These are phyloP conservation scores for Brotogeris chrysoptera DNA, from an alignment of 2,797 vertebrate genomes.

Conservation along the genomic window DNA sequence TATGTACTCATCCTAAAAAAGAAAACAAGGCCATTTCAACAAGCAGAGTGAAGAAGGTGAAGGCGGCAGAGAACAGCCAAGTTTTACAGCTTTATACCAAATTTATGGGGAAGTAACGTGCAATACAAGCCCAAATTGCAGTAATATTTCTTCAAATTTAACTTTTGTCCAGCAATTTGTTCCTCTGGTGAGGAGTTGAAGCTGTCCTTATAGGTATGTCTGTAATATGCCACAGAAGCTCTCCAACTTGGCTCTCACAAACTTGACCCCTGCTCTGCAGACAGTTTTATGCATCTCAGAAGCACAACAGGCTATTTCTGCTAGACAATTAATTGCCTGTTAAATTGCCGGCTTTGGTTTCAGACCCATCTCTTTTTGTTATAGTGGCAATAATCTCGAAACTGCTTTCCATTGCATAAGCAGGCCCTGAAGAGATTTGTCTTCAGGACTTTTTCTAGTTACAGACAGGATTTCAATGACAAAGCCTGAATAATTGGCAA, in stretches of 20 bases:
- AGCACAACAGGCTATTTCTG: neutral
- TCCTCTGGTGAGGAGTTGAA: neutral
- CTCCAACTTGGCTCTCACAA: neutral
- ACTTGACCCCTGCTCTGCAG: neutral
- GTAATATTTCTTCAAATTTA: neutral
- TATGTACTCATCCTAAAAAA: neutral
- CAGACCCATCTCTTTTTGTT: neutral
- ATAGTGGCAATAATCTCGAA: neutral
- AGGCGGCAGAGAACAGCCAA: neutral
- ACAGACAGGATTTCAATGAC: neutral
- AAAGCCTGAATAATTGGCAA: neutral
- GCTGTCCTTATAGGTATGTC: neutral
- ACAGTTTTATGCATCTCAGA: neutral
- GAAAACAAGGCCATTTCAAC: neutral
- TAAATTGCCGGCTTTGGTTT: neutral
- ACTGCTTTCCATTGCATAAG: neutral
- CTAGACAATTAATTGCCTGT: neutral
- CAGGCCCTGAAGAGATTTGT: neutral
- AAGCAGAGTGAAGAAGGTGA: no score
- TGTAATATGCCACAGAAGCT: neutral
- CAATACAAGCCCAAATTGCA: rapidly evolving
- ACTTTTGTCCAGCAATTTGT: neutral
- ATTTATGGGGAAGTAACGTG: neutral
- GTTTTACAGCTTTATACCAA: neutral
- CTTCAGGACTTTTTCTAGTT: neutral